Conservation (phyloP, 2,888 invertebrate genomes). For the Iphiclides podalirius region DNA sequence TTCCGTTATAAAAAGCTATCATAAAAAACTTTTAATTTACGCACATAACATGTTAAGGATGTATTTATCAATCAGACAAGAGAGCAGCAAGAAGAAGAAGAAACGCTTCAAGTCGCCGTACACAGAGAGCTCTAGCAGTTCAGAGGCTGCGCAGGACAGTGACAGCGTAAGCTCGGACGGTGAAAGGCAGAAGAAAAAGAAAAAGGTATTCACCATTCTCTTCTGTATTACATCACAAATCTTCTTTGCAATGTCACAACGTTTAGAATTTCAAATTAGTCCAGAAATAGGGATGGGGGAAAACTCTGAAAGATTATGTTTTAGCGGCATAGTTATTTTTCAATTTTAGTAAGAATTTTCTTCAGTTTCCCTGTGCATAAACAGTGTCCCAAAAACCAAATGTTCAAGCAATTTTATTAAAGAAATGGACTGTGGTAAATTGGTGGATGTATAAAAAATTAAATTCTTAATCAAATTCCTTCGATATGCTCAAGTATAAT, state of each 20-base stretch:
- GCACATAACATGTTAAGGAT: too few species aligned
- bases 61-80: slow-evolving; percentile 47
- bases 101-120: slow-evolving; percentile 79
- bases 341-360: neutral
- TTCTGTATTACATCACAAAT: neutral
- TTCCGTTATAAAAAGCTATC: too few species aligned
- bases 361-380: too few species aligned
- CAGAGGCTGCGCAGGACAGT: slow-evolving; percentile 61
- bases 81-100: slow-evolving; percentile 75
- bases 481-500: slow-evolving; percentile 15
- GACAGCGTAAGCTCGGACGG: slow-evolving; percentile 58
- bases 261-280: neutral
- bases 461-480: too few species aligned
- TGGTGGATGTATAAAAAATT: too few species aligned
- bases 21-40: too few species aligned
- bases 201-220: slow-evolving; percentile 61
- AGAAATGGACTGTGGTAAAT: too few species aligned
- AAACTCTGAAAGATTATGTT: slow-evolving; percentile 11
- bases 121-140: slow-evolving; percentile 71
- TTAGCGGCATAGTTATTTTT: too few species aligned
- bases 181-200: slow-evolving; percentile 61
- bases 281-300: neutral
- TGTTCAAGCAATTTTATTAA: too few species aligned
- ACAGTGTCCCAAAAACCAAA: too few species aligned
- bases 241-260: slow-evolving; percentile 6